Evolutionary conservation across 2,113 vertebrate genomes (phyloP).

Genomic region (Thinocorus orbignyianus): DNA sequence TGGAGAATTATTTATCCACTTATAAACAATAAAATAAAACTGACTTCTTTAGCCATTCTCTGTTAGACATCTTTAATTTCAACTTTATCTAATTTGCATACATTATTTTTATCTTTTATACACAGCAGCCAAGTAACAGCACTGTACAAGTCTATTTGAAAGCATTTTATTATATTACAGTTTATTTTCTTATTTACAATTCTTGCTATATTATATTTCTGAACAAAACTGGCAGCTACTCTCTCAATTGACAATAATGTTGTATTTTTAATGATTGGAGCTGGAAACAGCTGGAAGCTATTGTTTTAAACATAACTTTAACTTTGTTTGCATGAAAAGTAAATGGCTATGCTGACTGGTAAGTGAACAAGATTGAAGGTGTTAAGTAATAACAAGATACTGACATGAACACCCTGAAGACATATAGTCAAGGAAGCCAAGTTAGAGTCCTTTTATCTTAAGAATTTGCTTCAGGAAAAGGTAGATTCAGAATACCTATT

Average conservation of each 20-base stretch:
- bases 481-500: background rate
- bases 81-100: conserved; percentile 66
- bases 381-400: background rate
- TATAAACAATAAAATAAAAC: conserved; percentile 52
- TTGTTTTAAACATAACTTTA: conserved; percentile 49
- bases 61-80: conserved; percentile 60
- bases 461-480: background rate
- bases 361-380: conserved; percentile 18
- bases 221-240: conserved; percentile 50
- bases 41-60: conserved; percentile 36
- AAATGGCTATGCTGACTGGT: conserved; percentile 13
- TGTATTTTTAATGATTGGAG: conserved; percentile 40
- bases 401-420: conserved; percentile 20
- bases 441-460: background rate
- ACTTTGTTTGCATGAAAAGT: conserved; percentile 23
- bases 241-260: conserved; percentile 38
- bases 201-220: conserved; percentile 51
- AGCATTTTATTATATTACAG: conserved; percentile 49
- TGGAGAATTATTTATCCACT: conserved; percentile 46
- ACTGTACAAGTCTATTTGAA: conserved; percentile 27
- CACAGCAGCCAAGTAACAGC: conserved; percentile 30
- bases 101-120: conserved; percentile 71
- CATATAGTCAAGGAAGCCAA: background rate
- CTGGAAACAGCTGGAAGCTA: conserved; percentile 30
- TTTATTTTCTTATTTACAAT: conserved; percentile 43